Conservation (phyloP, 2,797 vertebrate species). For the Gadopsis bispinosus region DNA sequence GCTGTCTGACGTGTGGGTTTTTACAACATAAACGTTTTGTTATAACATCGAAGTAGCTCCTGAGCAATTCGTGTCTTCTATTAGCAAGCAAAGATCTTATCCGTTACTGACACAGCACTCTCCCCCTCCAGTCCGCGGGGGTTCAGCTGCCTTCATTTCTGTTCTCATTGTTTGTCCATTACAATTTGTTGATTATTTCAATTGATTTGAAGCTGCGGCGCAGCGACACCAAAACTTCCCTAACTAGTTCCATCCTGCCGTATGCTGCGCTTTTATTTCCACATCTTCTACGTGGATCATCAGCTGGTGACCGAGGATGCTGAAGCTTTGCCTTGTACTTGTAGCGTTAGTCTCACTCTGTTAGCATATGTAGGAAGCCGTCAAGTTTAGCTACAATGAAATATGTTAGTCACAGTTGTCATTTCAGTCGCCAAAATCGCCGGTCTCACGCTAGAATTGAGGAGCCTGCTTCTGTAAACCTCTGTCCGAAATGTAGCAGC, state of each 20-base stretch:
- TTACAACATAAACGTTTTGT: conserved; percentile 38
- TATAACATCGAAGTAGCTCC: conserved; percentile 15
- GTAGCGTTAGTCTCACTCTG: not conserved
- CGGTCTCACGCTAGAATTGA: not conserved
- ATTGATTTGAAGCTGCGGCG: conserved; percentile 45
- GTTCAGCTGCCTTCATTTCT: conserved; percentile 51
- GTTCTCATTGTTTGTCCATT: conserved; percentile 60
- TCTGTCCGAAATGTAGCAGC: no score
- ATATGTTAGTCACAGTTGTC: not conserved
- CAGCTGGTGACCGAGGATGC: not conserved
- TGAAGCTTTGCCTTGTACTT: not conserved
- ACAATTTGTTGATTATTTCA: conserved; percentile 72
- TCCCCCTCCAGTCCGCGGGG: conserved; percentile 29
- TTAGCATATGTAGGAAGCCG: not conserved
- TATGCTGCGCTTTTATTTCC: no score
- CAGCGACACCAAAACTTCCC: conserved; percentile 2
- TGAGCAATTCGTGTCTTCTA: conserved; percentile 34
- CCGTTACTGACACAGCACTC: conserved; percentile 42
- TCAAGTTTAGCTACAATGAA: not conserved
- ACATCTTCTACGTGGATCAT: no score
- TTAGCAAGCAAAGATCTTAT: conserved; percentile 36
- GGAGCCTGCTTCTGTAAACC: not conserved
- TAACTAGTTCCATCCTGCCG: no score
- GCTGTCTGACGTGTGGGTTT: conserved; percentile 19
- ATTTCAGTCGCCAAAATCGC: not conserved